Percentiles rank a stretch among this genome's conserved stretches.
Conservation (phyloP, 23 tunicate species). For the Halocynthia aurantium region DNA sequence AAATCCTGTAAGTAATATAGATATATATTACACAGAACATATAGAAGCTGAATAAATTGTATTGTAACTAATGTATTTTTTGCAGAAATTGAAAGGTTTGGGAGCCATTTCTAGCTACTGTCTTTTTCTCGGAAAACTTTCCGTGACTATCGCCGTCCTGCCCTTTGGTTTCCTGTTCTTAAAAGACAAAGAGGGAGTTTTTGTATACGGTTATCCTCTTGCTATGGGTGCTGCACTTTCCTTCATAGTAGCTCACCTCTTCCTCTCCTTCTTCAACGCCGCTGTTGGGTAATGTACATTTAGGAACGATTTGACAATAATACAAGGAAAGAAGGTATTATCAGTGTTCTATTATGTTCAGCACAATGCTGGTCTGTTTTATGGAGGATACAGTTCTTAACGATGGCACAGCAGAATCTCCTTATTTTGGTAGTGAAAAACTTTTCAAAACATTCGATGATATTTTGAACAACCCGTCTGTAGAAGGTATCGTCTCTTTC, state of each 20-base stretch:
- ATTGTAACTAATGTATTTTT: conserved; percentile 7
- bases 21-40: neutral
- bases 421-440: conserved; percentile 49
- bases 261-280: conserved; percentile 60
- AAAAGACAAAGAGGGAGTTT: conserved; percentile 73
- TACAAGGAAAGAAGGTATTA: neutral
- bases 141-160: conserved; percentile 43
- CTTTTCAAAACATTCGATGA: conserved; percentile 35
- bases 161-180: conserved; percentile 71
- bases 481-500: too few relatives aligned
- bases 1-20: conserved; percentile 25
- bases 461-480: conserved; percentile 26
- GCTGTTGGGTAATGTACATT: conserved; percentile 43
- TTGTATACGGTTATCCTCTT: conserved; percentile 66
- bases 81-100: conserved; percentile 55
- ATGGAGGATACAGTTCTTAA: conserved; percentile 46
- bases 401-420: conserved; percentile 35
- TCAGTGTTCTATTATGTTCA: conserved; percentile 5
- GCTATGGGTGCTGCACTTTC: conserved; percentile 59
- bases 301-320: neutral
- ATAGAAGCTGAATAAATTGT: neutral
- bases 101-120: conserved; percentile 62
- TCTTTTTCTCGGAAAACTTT: conserved; percentile 63
- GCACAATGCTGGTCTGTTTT: conserved; percentile 57
- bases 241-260: conserved; percentile 53